These are phyloP conservation scores for Trachelus troglodyta DNA, from an alignment of 2,888 invertebrate genomes.

Conservation along the genomic window DNA sequence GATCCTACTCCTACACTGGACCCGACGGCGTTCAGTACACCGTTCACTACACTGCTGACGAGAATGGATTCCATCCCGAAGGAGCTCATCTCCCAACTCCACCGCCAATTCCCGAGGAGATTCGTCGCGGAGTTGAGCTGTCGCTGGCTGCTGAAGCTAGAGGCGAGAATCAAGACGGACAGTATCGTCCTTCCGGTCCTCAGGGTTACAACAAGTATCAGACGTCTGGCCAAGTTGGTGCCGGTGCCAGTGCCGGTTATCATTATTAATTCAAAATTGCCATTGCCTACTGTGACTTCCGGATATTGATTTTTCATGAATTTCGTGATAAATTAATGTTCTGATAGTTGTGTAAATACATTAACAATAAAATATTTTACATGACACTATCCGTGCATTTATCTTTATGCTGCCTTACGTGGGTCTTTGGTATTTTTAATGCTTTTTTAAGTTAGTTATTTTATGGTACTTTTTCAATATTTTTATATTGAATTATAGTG, in stretches of 20 bases:
- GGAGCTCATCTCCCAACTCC: constrained; percentile 22
- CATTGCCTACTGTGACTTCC: background rate
- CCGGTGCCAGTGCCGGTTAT: constrained; percentile 10
- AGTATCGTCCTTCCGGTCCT: constrained; percentile 13
- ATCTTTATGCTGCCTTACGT: background rate
- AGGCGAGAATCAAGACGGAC: constrained; percentile 22
- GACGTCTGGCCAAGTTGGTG: background rate
- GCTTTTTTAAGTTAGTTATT: too few relatives aligned
- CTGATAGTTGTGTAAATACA: background rate
- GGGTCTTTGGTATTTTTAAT: too few relatives aligned
- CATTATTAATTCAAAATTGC: constrained; percentile 5
- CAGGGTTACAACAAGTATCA: constrained; percentile 23
- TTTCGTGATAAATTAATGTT: background rate
- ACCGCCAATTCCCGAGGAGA: constrained; percentile 19
- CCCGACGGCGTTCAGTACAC: constrained; percentile 19
- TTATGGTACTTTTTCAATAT: background rate
- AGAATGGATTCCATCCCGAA: constrained; percentile 21
- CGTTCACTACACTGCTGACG: constrained; percentile 18
- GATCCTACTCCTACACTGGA: constrained; percentile 21
- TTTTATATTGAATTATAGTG: background rate
- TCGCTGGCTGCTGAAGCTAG: constrained; percentile 21
- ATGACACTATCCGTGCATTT: background rate
- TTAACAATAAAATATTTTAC: background rate
- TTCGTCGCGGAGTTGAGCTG: constrained; percentile 22
- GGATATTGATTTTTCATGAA: background rate